Evolutionary conservation across 92 coral and sea anemone species (phyloP).

Genomic region (Plumapathes pennacea): DNA sequence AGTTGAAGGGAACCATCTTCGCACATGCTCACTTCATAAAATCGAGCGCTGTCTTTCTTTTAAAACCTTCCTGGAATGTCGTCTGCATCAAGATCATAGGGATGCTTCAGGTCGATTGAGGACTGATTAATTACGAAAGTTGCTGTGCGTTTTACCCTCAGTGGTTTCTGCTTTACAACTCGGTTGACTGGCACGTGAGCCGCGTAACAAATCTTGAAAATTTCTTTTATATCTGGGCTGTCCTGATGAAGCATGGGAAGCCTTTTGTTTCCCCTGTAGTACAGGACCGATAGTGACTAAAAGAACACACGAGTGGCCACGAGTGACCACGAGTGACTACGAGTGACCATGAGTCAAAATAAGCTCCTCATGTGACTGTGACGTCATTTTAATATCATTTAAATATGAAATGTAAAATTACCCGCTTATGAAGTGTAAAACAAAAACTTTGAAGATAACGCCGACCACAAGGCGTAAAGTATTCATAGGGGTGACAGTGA

Average conservation of each 20-base stretch:
- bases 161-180: constrained; percentile 10
- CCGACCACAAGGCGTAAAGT: no score
- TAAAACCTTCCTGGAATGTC: constrained; percentile 39
- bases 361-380: no score
- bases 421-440: no score
- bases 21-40: constrained; percentile 15
- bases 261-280: constrained; percentile 2
- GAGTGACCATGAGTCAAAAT: no score
- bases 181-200: constrained; percentile 17
- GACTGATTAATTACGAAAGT: constrained; percentile 38
- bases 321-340: no score
- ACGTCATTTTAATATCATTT: no score
- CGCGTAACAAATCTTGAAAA: constrained; percentile 14
- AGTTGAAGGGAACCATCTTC: constrained; percentile 12
- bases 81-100: constrained; percentile 42
- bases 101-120: constrained; percentile 26
- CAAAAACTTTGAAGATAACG: no score
- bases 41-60: constrained; percentile 26
- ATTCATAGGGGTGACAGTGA: no score
- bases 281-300: no score
- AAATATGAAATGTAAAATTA: no score
- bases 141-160: constrained; percentile 18
- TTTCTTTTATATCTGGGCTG: constrained; percentile 33
- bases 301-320: no score
- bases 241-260: constrained; percentile 4